A percentile compares a stretch with the other conserved stretches of the same genome.
Evolutionary conservation across 2,113 vertebrate species (phyloP).

Genomic region (Anoplopoma fimbria): DNA sequence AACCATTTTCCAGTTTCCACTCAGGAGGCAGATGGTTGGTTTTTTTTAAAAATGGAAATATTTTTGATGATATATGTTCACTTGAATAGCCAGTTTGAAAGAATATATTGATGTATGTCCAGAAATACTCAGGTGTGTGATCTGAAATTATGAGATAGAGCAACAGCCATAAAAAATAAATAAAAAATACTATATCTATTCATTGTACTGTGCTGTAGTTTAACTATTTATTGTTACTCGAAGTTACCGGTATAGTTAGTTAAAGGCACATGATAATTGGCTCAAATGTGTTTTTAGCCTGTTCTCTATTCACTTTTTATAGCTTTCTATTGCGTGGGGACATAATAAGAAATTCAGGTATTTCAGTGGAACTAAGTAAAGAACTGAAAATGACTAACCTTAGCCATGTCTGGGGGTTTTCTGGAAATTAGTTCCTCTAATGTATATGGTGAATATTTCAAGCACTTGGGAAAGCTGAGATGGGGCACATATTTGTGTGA

Average conservation of each 20-base stretch:
- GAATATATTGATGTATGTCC: constrained; percentile 11
- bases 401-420: constrained; percentile 26
- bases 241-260: background rate
- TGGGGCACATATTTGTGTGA: constrained; percentile 57
- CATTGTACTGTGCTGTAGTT: background rate
- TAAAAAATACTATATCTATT: background rate
- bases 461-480: constrained; percentile 71
- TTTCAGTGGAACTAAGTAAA: constrained; percentile 1
- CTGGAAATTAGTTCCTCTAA: constrained; percentile 72
- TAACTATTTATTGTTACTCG: background rate
- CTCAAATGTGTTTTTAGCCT: constrained; percentile 6
- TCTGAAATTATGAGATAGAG: constrained; percentile 4
- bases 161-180: background rate
- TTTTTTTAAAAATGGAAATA: constrained; percentile 36
- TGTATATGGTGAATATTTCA: constrained; percentile 78
- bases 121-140: constrained; percentile 1
- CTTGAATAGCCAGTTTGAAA: constrained; percentile 12
- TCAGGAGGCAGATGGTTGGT: background rate
- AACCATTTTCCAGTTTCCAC: constrained; percentile 49
- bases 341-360: background rate
- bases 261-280: constrained; percentile 6
- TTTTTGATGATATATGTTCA: constrained; percentile 20
- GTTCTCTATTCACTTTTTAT: constrained; percentile 7
- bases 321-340: background rate
- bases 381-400: constrained; percentile 1